Evolutionary conservation across 2,888 invertebrate genomes (phyloP).

Genomic region (Aleiodes leptofemur): DNA sequence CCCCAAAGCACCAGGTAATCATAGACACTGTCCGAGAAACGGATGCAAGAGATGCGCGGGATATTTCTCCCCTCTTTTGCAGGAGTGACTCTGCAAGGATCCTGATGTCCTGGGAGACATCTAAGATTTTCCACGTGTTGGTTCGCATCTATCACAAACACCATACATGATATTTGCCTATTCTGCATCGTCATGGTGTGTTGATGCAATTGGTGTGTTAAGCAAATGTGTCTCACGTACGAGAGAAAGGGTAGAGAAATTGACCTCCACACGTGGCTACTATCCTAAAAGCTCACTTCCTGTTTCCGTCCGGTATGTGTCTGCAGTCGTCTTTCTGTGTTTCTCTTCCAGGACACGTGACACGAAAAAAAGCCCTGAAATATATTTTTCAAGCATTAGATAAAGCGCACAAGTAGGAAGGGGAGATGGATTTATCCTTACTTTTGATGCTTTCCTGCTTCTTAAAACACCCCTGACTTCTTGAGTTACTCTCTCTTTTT

Average conservation of each 20-base stretch:
- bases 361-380: not conserved
- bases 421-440: not conserved
- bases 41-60: not conserved
- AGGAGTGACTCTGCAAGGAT: conserved; percentile 50
- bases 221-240: not conserved
- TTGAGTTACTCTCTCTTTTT: conserved; percentile 38
- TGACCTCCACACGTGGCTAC: conserved; percentile 61
- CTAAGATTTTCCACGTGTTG: conserved; percentile 64
- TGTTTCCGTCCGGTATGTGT: conserved; percentile 61
- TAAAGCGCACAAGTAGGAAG: not conserved
- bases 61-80: not conserved
- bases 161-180: conserved; percentile 16
- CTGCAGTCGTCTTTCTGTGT: conserved; percentile 13
- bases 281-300: conserved; percentile 64
- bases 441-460: conserved; percentile 53
- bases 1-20: conserved; percentile 59
- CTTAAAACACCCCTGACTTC: conserved; percentile 43
- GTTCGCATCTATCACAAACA: conserved; percentile 53
- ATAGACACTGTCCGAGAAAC: conserved; percentile 47
- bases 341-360: not conserved
- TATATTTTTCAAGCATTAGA: not conserved
- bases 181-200: not conserved
- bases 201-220: not conserved
- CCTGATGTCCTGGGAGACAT: conserved; percentile 62
- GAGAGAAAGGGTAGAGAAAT: not conserved